Evolutionary conservation across 2,888 invertebrate genomes (phyloP), one percentile per base, ranked within the genome.

Genomic region (Sialis fuliginosa): DNA sequence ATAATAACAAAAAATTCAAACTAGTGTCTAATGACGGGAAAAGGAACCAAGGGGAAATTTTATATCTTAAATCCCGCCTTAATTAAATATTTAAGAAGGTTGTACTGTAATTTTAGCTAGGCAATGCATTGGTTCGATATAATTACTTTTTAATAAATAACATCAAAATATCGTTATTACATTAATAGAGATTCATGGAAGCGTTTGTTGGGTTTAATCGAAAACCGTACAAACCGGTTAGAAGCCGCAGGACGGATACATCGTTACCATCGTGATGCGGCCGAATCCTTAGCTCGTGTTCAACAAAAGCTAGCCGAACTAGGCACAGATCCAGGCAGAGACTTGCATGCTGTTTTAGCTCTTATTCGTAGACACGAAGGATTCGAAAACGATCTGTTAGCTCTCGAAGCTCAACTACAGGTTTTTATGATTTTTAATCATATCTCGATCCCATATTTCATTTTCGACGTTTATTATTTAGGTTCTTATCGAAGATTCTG

Each of bases 241-340:
- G 81, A 83, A 60, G 96, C 92, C 1, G 97, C 97, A 1, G 95
- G 90, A 7, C 93, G 96, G 69, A 91, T 97, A 53, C 97, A 97
- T 66, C 78, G 93, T 47, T 97, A 95, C 75, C 96, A 97, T 67
- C 79, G 95, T 46, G 96, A 96, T 65, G 91, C 88, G 1, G 88
- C 85, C 22, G 95, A 96, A 60, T 85, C 92, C 2, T 65, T 91
- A 6, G 82, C 87, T 39, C 73, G 95, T 30, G 92, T 91, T 39
- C 88, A 86, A 54, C 93, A 91, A 62, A 91, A 93, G 60, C 80
- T 85, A 51, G 84, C 86, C 0, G 83, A 82, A 4, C 75, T 97
- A 39, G 85, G 87, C 1, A 81, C 81, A 1, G 86, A 87, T 52
- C 50, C 72, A 55, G 83, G 83, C 6, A 72, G 87, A 43, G 93